Evolutionary conservation across 1,140 invertebrate species (phyloP).

Genomic region (Meloidogyne exigua): DNA sequence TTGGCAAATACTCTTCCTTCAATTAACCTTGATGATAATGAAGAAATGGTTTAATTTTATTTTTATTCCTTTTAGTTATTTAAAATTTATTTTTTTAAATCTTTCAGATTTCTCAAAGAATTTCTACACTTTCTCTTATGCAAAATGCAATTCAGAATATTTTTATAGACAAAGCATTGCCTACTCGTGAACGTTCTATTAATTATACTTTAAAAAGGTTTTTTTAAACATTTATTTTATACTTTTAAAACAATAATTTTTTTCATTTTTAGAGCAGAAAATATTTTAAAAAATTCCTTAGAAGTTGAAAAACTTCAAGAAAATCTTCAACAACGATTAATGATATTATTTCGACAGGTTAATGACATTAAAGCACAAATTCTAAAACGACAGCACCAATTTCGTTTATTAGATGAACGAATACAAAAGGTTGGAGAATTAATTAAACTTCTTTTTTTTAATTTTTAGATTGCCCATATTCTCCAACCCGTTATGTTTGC

Average conservation of each 20-base stretch:
- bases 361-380: constrained; percentile 16
- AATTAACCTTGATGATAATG: neutral
- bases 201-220: constrained; percentile 16
- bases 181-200: neutral
- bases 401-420: constrained; percentile 7
- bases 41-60: neutral
- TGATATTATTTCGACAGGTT: constrained; percentile 6
- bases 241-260: neutral
- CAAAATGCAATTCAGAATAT: neutral
- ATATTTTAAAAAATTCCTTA: neutral
- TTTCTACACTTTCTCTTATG: neutral
- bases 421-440: neutral
- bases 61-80: neutral
- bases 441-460: neutral
- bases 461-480: constrained; percentile 6
- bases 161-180: constrained; percentile 8
- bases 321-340: constrained; percentile 6
- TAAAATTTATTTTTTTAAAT: neutral
- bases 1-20: neutral
- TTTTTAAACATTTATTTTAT: neutral
- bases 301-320: constrained; percentile 9
- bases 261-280: neutral
- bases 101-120: neutral
- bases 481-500: constrained; percentile 4
- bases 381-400: neutral